Evolutionary conservation across 2,888 invertebrate genomes (phyloP).

Genomic region (Tuta absoluta): DNA sequence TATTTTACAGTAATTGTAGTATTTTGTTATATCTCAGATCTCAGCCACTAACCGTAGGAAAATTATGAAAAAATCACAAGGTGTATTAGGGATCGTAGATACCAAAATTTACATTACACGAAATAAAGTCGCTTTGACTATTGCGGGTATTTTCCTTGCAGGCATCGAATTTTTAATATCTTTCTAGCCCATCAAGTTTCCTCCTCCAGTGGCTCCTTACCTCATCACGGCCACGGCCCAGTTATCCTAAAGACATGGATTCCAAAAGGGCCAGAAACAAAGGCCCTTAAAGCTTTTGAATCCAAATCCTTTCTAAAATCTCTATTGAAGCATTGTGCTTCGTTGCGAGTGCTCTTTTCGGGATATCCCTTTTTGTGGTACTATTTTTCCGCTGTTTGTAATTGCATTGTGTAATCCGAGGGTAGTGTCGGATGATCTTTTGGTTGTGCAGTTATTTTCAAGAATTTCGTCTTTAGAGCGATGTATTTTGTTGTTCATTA

Average conservation of each 20-base stretch:
- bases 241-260: conserved; percentile 60
- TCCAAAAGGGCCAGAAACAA: conserved; percentile 73
- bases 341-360: conserved; percentile 24
- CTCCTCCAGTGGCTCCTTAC: conserved; percentile 33
- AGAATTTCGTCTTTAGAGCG: conserved; percentile 34
- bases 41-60: too few species aligned
- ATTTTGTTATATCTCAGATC: too few species aligned
- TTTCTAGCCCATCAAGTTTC: too few species aligned
- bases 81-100: too few species aligned
- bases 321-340: conserved; percentile 68
- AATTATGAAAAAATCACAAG: too few species aligned
- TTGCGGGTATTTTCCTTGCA: too few species aligned
- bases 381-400: conserved; percentile 18
- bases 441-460: conserved; percentile 37
- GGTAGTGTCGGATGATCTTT: conserved; percentile 60
- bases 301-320: conserved; percentile 74
- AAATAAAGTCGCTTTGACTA: too few species aligned
- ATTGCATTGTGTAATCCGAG: conserved; percentile 42
- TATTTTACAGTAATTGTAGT: too few species aligned
- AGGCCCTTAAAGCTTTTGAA: conserved; percentile 60
- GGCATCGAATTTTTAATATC: too few species aligned
- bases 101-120: too few species aligned
- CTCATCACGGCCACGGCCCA: conserved; percentile 49
- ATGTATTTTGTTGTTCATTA: conserved; percentile 17
- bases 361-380: conserved; percentile 28